A percentile compares a stretch with the other conserved stretches of the same genome.
These are phyloP conservation scores for Gulo gulo DNA, from an alignment of 2,113 vertebrate species.

Conservation along the genomic window DNA sequence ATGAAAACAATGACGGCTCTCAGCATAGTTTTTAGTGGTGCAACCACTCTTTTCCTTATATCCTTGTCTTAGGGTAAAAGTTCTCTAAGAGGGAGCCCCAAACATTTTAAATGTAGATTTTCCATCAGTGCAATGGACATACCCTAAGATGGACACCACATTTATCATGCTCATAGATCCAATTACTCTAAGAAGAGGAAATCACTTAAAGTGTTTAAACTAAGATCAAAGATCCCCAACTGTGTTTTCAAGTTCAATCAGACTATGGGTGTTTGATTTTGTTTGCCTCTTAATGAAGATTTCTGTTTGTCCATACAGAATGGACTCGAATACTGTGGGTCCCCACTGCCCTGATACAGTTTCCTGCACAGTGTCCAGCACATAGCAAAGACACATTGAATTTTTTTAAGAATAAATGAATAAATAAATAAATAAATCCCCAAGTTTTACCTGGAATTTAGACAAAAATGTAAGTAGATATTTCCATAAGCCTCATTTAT, in stretches of 20 bases:
- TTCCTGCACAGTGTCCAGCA: background rate
- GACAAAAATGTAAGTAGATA: background rate
- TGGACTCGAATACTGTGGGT: background rate
- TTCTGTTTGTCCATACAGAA: background rate
- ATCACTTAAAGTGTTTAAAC: background rate
- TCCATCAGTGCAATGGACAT: background rate
- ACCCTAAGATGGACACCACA: background rate
- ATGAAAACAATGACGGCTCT: background rate
- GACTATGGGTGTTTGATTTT: background rate
- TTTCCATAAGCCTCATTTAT: constrained; percentile 33
- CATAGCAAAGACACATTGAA: background rate
- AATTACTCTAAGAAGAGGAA: background rate
- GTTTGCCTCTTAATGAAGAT: background rate
- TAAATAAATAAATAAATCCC: constrained; percentile 4
- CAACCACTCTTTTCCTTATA: background rate
- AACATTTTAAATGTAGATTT: background rate
- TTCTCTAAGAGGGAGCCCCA: background rate
- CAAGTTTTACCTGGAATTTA: constrained; percentile 9
- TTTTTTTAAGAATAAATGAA: background rate
- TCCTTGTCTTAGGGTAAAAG: background rate
- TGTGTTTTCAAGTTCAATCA: constrained; percentile 11
- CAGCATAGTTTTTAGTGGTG: background rate
- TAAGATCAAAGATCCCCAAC: background rate
- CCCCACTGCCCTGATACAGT: background rate
- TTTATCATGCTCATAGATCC: constrained; percentile 1